Evolutionary conservation across 2,797 vertebrate species (phyloP).

Genomic region (Leontocebus nigricollis): DNA sequence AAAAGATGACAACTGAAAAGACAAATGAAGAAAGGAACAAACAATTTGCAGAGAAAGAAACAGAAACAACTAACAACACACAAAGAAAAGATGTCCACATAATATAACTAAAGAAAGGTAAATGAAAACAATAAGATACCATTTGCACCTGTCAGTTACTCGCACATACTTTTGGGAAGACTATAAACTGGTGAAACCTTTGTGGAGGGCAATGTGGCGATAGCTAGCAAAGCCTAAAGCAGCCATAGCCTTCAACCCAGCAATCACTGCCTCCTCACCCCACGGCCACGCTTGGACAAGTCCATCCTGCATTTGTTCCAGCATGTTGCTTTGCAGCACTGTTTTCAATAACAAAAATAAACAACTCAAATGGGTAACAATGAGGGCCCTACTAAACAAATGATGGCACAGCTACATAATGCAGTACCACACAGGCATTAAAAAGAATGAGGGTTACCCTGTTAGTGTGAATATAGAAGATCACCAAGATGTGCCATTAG

Average conservation of each 20-base stretch:
- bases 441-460: background rate
- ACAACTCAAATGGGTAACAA: background rate
- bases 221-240: background rate
- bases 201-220: background rate
- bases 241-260: background rate
- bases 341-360: slow-evolving; percentile 15
- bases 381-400: background rate
- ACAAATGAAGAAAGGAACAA: background rate
- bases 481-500: background rate
- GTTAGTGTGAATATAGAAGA: background rate
- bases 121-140: background rate
- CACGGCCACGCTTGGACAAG: background rate
- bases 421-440: background rate
- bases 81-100: background rate
- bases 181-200: background rate
- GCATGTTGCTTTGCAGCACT: background rate
- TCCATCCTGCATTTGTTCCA: background rate
- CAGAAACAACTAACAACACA: background rate
- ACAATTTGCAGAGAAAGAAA: slow-evolving; percentile 7
- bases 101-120: background rate
- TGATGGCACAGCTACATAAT: background rate
- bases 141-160: background rate
- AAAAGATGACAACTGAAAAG: background rate
- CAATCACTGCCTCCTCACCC: background rate
- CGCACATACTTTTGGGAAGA: background rate